Percentiles rank a stretch among this genome's conserved stretches.
phyloP scores from a whole-genome alignment of 2,888 invertebrate genomes.

The Dioctria linearis region DNA sequence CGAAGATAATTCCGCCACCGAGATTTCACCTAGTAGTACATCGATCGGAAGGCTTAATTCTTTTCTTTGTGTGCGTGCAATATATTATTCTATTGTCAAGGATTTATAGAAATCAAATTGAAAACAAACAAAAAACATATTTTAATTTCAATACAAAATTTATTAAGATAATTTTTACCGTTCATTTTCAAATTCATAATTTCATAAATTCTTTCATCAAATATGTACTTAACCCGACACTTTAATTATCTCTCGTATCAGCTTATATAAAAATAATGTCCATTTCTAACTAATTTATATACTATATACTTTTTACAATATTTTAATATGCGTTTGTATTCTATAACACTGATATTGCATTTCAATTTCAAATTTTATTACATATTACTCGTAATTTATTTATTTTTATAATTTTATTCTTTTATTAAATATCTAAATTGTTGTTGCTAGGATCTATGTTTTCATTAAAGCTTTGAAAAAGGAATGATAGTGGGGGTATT shows the following conservation, averaged over 20 bases:
- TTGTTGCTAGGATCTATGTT: constrained; percentile 28
- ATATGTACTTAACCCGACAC: constrained; percentile 27
- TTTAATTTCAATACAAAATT: constrained; percentile 28
- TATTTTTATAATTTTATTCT: too few relatives aligned
- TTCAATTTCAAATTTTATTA: constrained; percentile 23
- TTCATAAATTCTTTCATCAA: constrained; percentile 29
- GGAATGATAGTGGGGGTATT: not conserved
- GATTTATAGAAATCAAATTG: not conserved
- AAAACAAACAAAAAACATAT: not conserved
- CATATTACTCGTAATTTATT: not conserved
- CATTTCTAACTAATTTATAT: constrained; percentile 40
- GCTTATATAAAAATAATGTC: constrained; percentile 47
- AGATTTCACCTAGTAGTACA: too few relatives aligned
- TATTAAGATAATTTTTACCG: constrained; percentile 34
- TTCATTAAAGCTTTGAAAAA: constrained; percentile 39
- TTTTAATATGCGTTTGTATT: constrained; percentile 14
- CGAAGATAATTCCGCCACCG: too few relatives aligned
- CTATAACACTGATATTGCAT: constrained; percentile 43
- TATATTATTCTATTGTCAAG: too few relatives aligned
- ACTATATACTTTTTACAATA: constrained; percentile 34
- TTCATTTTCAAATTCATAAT: constrained; percentile 20
- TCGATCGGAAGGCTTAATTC: too few relatives aligned
- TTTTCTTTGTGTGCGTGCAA: too few relatives aligned
- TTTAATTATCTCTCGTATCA: not conserved
- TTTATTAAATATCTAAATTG: not conserved